Evolutionary conservation across 2,888 invertebrate species (phyloP).

Genomic region (Tortrix viridana): DNA sequence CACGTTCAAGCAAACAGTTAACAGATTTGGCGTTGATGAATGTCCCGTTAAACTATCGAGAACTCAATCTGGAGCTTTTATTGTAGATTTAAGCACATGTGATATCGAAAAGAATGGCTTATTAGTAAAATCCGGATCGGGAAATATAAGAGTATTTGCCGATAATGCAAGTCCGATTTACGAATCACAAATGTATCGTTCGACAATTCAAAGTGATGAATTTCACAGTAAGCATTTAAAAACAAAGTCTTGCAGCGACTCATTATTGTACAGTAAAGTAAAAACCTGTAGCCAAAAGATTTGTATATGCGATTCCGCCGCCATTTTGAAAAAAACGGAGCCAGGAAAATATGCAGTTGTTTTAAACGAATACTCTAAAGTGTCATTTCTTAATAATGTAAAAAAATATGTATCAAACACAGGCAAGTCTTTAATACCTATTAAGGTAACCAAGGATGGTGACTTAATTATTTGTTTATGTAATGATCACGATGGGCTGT

Average conservation of each 20-base stretch:
- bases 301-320: conserved; percentile 45
- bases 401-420: conserved; percentile 51
- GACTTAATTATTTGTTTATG: conserved; percentile 56
- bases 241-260: conserved; percentile 54
- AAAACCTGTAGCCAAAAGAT: conserved; percentile 43
- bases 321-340: conserved; percentile 49
- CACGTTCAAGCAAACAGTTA: conserved; percentile 48
- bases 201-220: too few species aligned
- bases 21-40: conserved; percentile 46
- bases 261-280: conserved; percentile 50
- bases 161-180: conserved; percentile 36
- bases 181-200: too few species aligned
- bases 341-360: conserved; percentile 58
- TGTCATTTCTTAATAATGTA: conserved; percentile 55
- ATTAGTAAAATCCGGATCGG: conserved; percentile 56
- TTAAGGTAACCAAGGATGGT: conserved; percentile 53
- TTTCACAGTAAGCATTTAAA: conserved; percentile 23
- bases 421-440: conserved; percentile 50
- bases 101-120: conserved; percentile 49
- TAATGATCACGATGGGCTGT: conserved; percentile 43
- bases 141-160: conserved; percentile 57
- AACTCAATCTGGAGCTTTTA: conserved; percentile 54
- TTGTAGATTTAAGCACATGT: conserved; percentile 52
- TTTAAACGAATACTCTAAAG: conserved; percentile 59
- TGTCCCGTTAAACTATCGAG: conserved; percentile 51